Conservation (phyloP, 2,113 vertebrate genomes). For the Cottus gobio region DNA sequence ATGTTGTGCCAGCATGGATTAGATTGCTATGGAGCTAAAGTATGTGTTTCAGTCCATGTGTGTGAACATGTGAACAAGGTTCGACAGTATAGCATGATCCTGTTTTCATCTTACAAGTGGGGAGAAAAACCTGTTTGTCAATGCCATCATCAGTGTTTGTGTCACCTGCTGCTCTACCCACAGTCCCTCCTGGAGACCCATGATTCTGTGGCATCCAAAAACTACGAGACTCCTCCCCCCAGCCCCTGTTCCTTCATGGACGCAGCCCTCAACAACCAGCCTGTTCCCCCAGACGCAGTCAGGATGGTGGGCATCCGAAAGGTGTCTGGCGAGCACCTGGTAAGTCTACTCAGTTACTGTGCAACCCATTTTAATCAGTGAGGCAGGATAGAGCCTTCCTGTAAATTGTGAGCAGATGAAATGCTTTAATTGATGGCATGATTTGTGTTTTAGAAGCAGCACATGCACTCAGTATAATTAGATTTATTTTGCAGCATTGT, state of each 20-base stretch:
- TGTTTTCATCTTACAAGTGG: neutral
- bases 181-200: constrained; percentile 96
- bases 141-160: neutral
- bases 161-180: neutral
- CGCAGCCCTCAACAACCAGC: constrained; percentile 90
- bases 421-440: constrained; percentile 22
- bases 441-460: constrained; percentile 40
- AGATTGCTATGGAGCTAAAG: constrained; percentile 24
- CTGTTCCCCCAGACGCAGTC: constrained; percentile 92
- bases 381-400: neutral
- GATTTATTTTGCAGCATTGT: constrained; percentile 24
- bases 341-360: constrained; percentile 69
- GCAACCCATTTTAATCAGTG: constrained; percentile 4
- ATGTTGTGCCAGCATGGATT: constrained; percentile 26
- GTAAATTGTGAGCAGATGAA: constrained; percentile 25
- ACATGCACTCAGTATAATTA: constrained; percentile 43
- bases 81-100: neutral
- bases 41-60: neutral
- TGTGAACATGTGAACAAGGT: too few species aligned
- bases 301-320: constrained; percentile 97
- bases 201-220: constrained; percentile 96
- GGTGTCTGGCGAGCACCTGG: constrained; percentile 93
- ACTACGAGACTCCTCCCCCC: constrained; percentile 92
- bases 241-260: constrained; percentile 91
- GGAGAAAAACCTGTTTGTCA: neutral